Evolutionary conservation across 2,888 invertebrate species (phyloP), one percentile per base, ranked within the genome.

Genomic region (Zygothrica quintamaculata): DNA sequence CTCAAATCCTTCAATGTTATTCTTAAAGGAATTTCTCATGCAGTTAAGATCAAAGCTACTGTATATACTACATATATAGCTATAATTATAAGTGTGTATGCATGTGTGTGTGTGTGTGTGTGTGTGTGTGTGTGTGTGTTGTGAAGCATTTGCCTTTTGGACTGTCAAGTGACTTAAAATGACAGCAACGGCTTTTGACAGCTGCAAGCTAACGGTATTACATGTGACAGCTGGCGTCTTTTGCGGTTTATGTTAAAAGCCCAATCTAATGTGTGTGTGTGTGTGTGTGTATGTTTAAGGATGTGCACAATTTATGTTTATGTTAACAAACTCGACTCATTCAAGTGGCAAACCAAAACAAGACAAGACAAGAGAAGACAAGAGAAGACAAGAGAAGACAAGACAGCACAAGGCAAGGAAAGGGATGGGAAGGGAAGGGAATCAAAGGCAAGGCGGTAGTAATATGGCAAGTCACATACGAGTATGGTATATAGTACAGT

Each of bases 331-430:
- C 77, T 78, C 73, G 65, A 82, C 66, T 59, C 85, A 81, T 85
- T 81, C 79, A 82, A 85, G 80, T 85, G 80, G 85, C 84, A 81
- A 82, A 65, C 85, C 79, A 69, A 85, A 81, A 81, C 85, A 81
- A 78, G 69, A 29, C 55, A 51, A 25, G 18, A 6, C n/a, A 12
- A n/a, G 12, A 5, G 3, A 22, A 22, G 18, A 5, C 18, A 15
- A 34, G 18, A n/a, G n/a, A n/a, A n/a, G n/a, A n/a, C n/a, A n/a
- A n/a, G n/a, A n/a, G n/a, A n/a, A n/a, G n/a, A n/a, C n/a, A n/a
- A n/a, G 69, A 29, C 55, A 51, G 16, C n/a, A 6, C n/a, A 12
- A n/a, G 12, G n/a, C 18, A 22, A 22, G 18, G 18, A 2, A 15
- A 34, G 18, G n/a, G n/a, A n/a, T n/a, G n/a, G n/a, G n/a, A n/a